Evolutionary conservation across 2,113 vertebrate genomes (phyloP).

Genomic region (Neodon shergylaensis): DNA sequence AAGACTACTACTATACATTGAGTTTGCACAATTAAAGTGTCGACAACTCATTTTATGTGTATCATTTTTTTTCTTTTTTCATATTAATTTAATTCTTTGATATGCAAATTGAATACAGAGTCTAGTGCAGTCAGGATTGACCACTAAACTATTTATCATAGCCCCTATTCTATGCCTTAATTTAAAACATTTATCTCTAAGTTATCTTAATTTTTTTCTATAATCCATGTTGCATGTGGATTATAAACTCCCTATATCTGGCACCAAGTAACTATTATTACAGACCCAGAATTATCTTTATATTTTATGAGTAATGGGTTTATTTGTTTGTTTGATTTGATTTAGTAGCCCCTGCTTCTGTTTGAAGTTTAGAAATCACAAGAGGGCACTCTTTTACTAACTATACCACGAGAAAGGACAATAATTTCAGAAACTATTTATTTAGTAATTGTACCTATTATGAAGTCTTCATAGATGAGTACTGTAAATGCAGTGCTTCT

Average conservation of each 20-base stretch:
- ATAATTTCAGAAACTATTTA: not conserved
- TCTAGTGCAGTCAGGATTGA: no score
- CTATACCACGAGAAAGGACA: not conserved
- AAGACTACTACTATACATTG: not conserved
- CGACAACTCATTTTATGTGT: not conserved
- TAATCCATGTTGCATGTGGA: no score
- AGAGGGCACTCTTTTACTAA: conserved; percentile 66
- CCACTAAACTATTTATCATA: not conserved
- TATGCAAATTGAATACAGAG: not conserved
- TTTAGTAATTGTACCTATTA: not conserved
- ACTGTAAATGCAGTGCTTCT: not conserved
- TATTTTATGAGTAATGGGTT: not conserved
- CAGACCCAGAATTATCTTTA: not conserved
- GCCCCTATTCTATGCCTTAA: not conserved
- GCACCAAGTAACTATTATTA: not conserved
- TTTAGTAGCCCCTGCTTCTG: not conserved
- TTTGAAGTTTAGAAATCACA: conserved; percentile 41
- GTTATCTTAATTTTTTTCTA: not conserved
- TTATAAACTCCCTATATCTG: not conserved
- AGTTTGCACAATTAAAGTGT: not conserved
- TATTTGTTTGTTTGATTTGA: not conserved
- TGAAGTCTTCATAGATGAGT: not conserved
- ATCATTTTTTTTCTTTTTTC: not conserved
- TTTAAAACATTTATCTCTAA: not conserved
- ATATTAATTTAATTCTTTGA: not conserved